phyloP scores from a whole-genome alignment of 2,113 vertebrate species.

The Rostratula benghalensis region DNA sequence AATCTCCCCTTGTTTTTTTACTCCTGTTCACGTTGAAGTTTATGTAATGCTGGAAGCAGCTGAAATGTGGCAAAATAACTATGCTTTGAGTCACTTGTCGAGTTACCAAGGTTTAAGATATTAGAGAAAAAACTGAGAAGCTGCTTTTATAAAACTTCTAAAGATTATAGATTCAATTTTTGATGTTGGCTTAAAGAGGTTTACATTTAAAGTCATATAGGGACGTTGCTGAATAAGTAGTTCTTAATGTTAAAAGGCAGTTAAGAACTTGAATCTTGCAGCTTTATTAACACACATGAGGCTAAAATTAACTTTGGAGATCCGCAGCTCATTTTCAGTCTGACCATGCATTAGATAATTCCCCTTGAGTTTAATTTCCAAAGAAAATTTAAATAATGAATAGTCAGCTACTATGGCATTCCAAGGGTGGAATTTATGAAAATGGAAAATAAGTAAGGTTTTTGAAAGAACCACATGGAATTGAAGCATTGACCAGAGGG shows the following conservation, averaged over 20 bases:
- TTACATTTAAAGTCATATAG: neutral
- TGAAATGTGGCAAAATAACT: slow-evolving; percentile 18
- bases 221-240: slow-evolving; percentile 16
- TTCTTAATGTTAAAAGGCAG: slow-evolving; percentile 35
- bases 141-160: neutral
- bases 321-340: neutral
- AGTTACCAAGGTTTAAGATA: slow-evolving; percentile 22
- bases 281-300: neutral
- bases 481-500: neutral
- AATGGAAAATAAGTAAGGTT: neutral
- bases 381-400: slow-evolving; percentile 31
- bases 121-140: neutral
- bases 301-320: slow-evolving; percentile 43
- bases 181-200: neutral
- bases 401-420: neutral
- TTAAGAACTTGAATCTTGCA: slow-evolving; percentile 29
- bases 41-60: slow-evolving; percentile 44
- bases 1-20: neutral
- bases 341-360: slow-evolving; percentile 13
- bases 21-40: neutral
- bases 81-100: slow-evolving; percentile 12
- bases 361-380: slow-evolving; percentile 27
- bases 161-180: neutral
- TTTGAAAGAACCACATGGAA: neutral
- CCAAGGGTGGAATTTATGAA: neutral